A percentile compares a stretch with the other conserved stretches of the same genome.
phyloP scores from a whole-genome alignment of 2,888 invertebrate genomes.

The Melipona beecheii region DNA sequence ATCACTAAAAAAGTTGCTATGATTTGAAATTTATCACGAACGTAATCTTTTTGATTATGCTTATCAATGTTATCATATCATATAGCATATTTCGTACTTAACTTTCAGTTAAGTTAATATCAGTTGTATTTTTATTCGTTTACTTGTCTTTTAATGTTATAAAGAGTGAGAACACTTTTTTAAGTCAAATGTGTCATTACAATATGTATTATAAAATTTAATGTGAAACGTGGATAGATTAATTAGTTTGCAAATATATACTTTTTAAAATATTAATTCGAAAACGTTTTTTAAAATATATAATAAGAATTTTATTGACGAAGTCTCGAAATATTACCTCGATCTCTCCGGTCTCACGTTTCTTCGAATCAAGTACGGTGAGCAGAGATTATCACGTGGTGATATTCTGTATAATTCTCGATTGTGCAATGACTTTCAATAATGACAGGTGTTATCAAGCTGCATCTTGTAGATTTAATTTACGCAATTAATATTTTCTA shows the following conservation, averaged over 20 bases:
- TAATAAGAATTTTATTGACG: not conserved
- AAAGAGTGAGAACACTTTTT: not conserved
- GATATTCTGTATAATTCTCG: slow-evolving; percentile 5
- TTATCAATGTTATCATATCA: slow-evolving; percentile 21
- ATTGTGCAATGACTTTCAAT: slow-evolving; percentile 26
- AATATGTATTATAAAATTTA: not conserved
- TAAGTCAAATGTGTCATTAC: not conserved
- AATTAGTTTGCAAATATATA: not conserved
- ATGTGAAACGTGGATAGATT: not conserved
- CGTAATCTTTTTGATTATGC: not conserved
- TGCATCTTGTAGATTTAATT: slow-evolving; percentile 12
- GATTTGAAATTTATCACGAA: slow-evolving; percentile 16
- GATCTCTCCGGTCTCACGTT: not conserved
- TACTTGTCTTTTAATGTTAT: not conserved
- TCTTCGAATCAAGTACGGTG: not conserved
- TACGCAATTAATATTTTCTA: slow-evolving; percentile 11
- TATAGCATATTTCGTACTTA: not conserved
- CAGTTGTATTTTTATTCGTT: slow-evolving; percentile 6
- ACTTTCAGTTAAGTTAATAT: not conserved
- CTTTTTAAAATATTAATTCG: not conserved
- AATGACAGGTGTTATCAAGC: slow-evolving; percentile 39
- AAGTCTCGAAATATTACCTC: slow-evolving; percentile 19
- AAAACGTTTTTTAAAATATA: not conserved
- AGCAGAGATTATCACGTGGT: slow-evolving; percentile 14
- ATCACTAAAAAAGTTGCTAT: not conserved